Evolutionary conservation across 2,113 vertebrate species (phyloP), one percentile per base, ranked within the genome.

Genomic region (Falco punctatus): DNA sequence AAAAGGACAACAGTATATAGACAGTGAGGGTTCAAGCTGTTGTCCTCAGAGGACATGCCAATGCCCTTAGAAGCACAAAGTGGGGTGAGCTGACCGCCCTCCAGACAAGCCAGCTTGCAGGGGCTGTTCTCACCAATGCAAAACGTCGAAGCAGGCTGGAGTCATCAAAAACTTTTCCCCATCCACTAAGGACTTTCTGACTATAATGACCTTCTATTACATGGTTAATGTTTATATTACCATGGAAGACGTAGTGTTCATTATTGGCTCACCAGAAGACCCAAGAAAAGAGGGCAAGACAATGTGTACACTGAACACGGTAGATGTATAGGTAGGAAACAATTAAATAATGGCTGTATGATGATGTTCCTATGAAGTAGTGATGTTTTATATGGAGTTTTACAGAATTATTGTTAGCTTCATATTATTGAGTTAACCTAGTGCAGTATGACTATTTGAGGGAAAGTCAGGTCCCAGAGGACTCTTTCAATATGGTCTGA

Each of bases 401-500:
- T 91, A 83, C 38, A 57, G 55, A 80, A 30, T 17, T 74, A 57
- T 88, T 94, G 58, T 95, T 93, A 89, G 66, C n/a, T 94, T 92
- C 72, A 14, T 65, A 58, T 92, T 91, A 75, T 61, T 89, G 81
- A 93, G 94, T 89, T 96, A 85, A 87, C 94, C 74, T 95, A 88
- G 77, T 82, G 74, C 72, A 92, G 35, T 75, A 73, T 61, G 70
- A 95, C 86, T 91, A 48, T 85, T 75, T 82, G 70, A 38, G 3
- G 61, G 77, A 92, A 92, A 96, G 91, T 94, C 91, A 88, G 44
- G 38, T 92, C 92, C 66, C 93, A 51, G 78, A 82, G 84, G 93
- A 73, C 66, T 69, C 49, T 79, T 89, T 85, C 86, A 94, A 62
- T 91, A 94, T 89, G 65, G 91, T 72, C 49, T 95, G 94, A 85